Evolutionary conservation across 1,140 invertebrate species (phyloP), one percentile per base, ranked within the genome.

Genomic region (Streblospio benedicti): DNA sequence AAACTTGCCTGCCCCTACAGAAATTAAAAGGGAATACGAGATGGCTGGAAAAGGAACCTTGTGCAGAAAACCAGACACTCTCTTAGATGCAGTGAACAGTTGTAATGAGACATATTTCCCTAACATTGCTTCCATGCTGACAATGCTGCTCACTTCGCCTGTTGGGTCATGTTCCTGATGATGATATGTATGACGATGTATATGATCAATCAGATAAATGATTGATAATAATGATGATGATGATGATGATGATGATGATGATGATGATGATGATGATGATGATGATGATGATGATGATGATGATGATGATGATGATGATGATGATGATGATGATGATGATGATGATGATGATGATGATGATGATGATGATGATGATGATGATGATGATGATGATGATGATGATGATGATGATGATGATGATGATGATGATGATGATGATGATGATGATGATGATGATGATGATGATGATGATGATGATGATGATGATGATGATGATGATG

Each of bases 261-360:
- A 47, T 47, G 44, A 47, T 47, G 44, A 47, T 47, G 44, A 47
- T 47, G 44, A 47, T 47, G 44, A 47, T 47, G 44, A 47, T 47
- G 44, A 47, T 47, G 44, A 47, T 47, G 44, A 47, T 47, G 44
- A 47, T 47, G 44, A 47, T 47, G 44, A 47, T 47, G 44, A 47
- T 47, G 44, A 47, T 47, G 44, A 47, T 47, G 44, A 47, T 47
- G 44, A 47, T 47, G 44, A 18, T 47, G 44, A 18, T 47, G 44
- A 18, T 47, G 18, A 18, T 47, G 44, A 18, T 47, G 38, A n/a
- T n/a, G 38, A n/a, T n/a, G 38, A n/a, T n/a, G 38, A n/a, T n/a
- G 44, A 5, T 47, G 5, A 27, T 47, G 44, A 18, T 6, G 18
- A 18, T 6, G 44, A 18, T 6, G 44, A 18, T 47, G 44, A 18